Evolutionary conservation across 2,888 invertebrate species (phyloP), one percentile per base, ranked within the genome.

Genomic region (Sphaerophoria taeniata): DNA sequence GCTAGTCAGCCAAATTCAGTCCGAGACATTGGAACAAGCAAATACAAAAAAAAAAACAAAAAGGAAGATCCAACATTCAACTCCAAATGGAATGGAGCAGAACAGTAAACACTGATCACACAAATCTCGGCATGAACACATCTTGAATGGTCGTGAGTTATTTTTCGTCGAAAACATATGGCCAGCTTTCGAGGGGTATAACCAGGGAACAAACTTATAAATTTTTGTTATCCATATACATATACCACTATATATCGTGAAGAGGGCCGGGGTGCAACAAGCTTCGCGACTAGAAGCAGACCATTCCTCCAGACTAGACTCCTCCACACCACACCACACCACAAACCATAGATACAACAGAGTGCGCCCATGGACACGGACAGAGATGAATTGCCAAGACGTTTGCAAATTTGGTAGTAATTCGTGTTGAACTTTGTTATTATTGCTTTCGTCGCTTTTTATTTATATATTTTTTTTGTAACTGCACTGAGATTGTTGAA

Each of bases 341-440:
- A n/a, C n/a, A n/a, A n/a, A n/a, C n/a, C 67, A 33, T 14, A 45
- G 49, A 55, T 24, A 24, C 24, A 24, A 24, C 24, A 24, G 31
- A 63, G 74, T 80, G 76, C 67, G 67, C 75, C 80, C 84, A 85
- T 85, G 85, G 85, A 85, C 85, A 85, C 76, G 85, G 85, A 85
- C 85, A 85, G 76, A 85, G 85, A 85, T 85, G 85, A 85, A 85
- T 85, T 85, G 85, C 85, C 69, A 85, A 85, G 81, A 85, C 85
- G 85, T 85, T 85, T 85, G 85, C 85, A 85, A 85, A 85, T 85
- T 85, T 85, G 85, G 85, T 85, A 85, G 85, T 85, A 85, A 85
- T 85, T 85, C 85, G 85, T 85, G 85, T 85, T 85, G 85, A 85
- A 85, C 85, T 85, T 85, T 85, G 85, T 85, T 85, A 85, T 85